A percentile compares a stretch with the other conserved stretches of the same genome.
These are phyloP conservation scores for Monopis laevigella DNA, from an alignment of 2,888 invertebrate genomes.

Conservation along the genomic window DNA sequence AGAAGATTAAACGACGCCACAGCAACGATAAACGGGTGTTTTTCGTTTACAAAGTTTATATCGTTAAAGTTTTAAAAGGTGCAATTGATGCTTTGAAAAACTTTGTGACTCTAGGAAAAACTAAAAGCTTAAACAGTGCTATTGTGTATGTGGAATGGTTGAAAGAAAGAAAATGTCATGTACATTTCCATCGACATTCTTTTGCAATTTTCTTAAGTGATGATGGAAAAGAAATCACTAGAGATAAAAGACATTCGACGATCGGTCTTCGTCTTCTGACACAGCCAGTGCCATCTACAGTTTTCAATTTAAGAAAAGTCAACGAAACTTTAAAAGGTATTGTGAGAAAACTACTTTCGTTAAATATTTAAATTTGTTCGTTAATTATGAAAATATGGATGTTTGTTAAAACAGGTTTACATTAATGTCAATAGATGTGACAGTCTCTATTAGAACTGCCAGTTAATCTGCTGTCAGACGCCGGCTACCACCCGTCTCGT, in stretches of 20 bases:
- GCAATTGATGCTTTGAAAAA: constrained; percentile 46
- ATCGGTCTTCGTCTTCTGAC: constrained; percentile 51
- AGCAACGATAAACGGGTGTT: constrained; percentile 47
- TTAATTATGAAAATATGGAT: neutral
- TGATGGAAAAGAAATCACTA: constrained; percentile 44
- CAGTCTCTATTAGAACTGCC: neutral
- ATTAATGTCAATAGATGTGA: neutral
- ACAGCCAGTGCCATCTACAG: constrained; percentile 58
- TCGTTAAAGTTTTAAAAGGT: constrained; percentile 55
- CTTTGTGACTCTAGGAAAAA: constrained; percentile 49
- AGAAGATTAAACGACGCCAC: constrained; percentile 52
- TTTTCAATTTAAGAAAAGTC: constrained; percentile 62
- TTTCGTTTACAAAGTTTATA: constrained; percentile 56
- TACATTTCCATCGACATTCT: constrained; percentile 57
- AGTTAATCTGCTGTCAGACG: constrained; percentile 4
- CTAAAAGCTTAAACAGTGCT: constrained; percentile 50
- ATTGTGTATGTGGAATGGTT: constrained; percentile 58
- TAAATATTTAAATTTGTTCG: neutral
- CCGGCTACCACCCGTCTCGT: constrained; percentile 9
- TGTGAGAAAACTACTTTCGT: neutral
- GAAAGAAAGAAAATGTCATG: constrained; percentile 55
- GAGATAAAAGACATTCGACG: constrained; percentile 23
- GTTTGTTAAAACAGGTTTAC: neutral
- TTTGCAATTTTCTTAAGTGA: constrained; percentile 62
- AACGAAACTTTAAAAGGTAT: constrained; percentile 62